Evolutionary conservation across 2,113 vertebrate species (phyloP).

Genomic region (Bubo scandiacus): DNA sequence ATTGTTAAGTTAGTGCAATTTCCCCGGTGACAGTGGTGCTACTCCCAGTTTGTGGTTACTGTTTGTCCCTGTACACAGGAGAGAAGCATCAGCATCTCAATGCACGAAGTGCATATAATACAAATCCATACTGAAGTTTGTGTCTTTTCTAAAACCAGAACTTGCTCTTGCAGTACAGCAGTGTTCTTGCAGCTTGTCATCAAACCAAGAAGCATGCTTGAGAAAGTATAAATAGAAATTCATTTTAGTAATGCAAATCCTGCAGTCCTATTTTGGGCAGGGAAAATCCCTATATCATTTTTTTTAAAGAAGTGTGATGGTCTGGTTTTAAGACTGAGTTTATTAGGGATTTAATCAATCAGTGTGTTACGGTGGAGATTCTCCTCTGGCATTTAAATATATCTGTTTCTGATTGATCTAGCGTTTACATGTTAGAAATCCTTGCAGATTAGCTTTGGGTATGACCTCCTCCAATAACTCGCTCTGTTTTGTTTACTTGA

Average conservation of each 20-base stretch:
- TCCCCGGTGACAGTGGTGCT: background rate
- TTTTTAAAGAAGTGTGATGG: background rate
- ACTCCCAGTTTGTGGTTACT: background rate
- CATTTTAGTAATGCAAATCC: conserved; percentile 64
- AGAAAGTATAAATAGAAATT: conserved; percentile 59
- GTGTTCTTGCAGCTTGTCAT: conserved; percentile 13
- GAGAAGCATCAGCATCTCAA: background rate
- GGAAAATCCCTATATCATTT: conserved; percentile 29
- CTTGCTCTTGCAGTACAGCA: background rate
- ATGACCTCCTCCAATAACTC: background rate
- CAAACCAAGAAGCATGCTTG: background rate
- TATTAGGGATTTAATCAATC: conserved; percentile 5
- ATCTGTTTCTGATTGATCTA: background rate
- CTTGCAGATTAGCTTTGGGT: conserved; percentile 22
- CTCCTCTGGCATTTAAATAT: background rate
- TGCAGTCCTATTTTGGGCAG: conserved; percentile 27
- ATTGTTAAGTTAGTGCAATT: background rate
- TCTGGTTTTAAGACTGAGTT: conserved; percentile 8
- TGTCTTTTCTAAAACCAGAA: background rate
- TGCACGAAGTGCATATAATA: background rate
- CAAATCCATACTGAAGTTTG: background rate
- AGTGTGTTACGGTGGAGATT: background rate
- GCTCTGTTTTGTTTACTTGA: background rate
- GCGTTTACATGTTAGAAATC: conserved; percentile 12
- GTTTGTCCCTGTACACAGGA: background rate